Evolutionary conservation across 2,797 vertebrate species (phyloP), one percentile per base, ranked within the genome.

Genomic region (Mormyrops boulengeri): DNA sequence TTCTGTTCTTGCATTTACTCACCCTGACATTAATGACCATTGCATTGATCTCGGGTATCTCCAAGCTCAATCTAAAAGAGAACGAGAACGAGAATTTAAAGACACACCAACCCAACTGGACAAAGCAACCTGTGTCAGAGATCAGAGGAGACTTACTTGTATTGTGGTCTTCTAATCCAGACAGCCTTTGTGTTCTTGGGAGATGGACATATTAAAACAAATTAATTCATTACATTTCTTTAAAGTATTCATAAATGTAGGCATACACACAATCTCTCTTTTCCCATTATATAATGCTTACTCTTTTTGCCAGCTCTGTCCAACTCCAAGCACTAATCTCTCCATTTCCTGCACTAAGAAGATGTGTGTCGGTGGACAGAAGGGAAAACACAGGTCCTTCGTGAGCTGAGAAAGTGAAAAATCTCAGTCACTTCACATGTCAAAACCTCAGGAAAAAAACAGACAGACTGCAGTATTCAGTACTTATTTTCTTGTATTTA

Each of bases 11-110:
- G 34, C 34, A n/a, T 90, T 4, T 8, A 90, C 95, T 94, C 91
- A 97, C 97, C 93, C 95, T 95, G 57, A 93, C 92, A 91, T 95
- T 96, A 19, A 97, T 80, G 77, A 93, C 85, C 95, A 98, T 95
- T 44, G 96, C 94, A 91, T 98, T 98, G 93, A 98, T 97, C 92
- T 98, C 97, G 0, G 97, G 97, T 85, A 97, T 97, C 94, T 98
- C 97, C 90, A 98, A 93, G 90, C 96, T 96, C 87, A 94, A 96
- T 87, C 97, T 98, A 92, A 62, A 86, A 89, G 47, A 91, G 47
- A 85, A 91, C 38, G 69, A 30, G 26, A 30, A 30, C 14, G 5
- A 77, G 69, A 44, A 9, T 4, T 47, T 19, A 86, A 7, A 19
- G 38, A 57, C 2, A 53, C 44, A 34, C 50, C 2, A 89, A 14